Base-by-base conservation (phyloP, 2,797 vertebrate species). In the Pygocentrus nattereri region DNA sequence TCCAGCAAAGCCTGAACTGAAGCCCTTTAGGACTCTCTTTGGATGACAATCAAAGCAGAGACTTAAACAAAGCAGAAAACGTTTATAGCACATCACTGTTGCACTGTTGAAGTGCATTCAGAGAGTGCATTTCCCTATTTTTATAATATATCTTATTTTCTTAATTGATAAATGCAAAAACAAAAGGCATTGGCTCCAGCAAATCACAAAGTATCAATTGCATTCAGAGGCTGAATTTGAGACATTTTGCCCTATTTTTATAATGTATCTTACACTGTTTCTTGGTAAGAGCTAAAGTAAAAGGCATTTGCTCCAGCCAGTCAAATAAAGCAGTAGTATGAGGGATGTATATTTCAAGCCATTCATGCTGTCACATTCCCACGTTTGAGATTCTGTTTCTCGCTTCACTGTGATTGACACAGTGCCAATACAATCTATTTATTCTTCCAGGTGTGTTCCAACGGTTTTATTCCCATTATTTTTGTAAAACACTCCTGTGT, bases 231-330 rank as follows among this genome's bases (percentile, higher is more conserved):
- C 49, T 38, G 31, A 0, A 11, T 31, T 31, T 13, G 16, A 54
- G 23, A 72, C 3, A 16, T 56, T 71, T n/a, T n/a, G 30, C 19
- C 19, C 30, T 73, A 54, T 58, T 73, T 73, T 74, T 74, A 38
- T 74, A 74, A 25, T 50, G 31, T 15, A 58, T 56, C 19, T 23
- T 58, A 58, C 74, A 71, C 65, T 65, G 19, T 65, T 38, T 15
- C 25, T 18, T 21, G 7, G 18, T 49, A 27, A 50, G 44, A 50
- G 44, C 68, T 71, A 50, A 49, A 47, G 16, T 25, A 15, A 61
- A 15, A 1, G 19, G 5, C 12, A 41, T 41, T 67, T 19, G 7
- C 64, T 41, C 31, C 30, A 41, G n/a, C 3, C 19, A 23, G n/a
- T 30, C 8, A 25, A 25, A 25, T 11, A 8, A n/a, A 64, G 50